phyloP scores from a whole-genome alignment of 2,113 vertebrate species.

The Chaenogobius annularis region DNA sequence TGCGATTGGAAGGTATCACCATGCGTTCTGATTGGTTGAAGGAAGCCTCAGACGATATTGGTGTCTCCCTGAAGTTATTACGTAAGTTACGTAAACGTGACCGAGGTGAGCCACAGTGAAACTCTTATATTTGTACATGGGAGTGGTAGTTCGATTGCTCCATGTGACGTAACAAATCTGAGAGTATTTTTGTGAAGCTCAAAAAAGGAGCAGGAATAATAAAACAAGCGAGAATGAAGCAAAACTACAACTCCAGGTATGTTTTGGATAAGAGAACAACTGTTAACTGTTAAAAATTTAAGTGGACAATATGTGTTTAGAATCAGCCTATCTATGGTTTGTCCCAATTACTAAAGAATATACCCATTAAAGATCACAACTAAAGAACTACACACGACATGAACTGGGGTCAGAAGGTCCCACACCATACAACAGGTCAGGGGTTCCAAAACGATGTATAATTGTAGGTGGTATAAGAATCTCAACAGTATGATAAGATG shows the following conservation, averaged over 20 bases:
- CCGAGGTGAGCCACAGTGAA: conserved; percentile 34
- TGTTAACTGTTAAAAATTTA: background rate
- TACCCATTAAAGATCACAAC: background rate
- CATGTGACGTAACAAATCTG: too few relatives aligned
- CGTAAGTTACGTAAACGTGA: conserved; percentile 51
- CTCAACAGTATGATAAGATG: too few relatives aligned
- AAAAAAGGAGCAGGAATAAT: too few relatives aligned
- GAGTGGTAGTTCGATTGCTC: background rate
- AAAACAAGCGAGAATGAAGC: too few relatives aligned
- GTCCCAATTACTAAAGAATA: background rate
- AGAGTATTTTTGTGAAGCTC: too few relatives aligned
- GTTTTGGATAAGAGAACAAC: too few relatives aligned
- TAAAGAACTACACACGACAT: background rate
- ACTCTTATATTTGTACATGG: background rate
- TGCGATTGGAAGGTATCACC: conserved; percentile 37
- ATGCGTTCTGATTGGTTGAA: conserved; percentile 36
- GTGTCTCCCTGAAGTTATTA: conserved; percentile 20
- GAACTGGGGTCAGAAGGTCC: background rate
- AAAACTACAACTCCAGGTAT: too few relatives aligned
- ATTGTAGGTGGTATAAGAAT: too few relatives aligned
- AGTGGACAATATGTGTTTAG: too few relatives aligned
- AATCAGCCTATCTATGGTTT: background rate
- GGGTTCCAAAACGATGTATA: too few relatives aligned
- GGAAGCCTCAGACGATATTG: conserved; percentile 40
- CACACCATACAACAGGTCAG: too few relatives aligned